Conservation (phyloP, 2,888 invertebrate species). For the Bimastos eiseni region DNA sequence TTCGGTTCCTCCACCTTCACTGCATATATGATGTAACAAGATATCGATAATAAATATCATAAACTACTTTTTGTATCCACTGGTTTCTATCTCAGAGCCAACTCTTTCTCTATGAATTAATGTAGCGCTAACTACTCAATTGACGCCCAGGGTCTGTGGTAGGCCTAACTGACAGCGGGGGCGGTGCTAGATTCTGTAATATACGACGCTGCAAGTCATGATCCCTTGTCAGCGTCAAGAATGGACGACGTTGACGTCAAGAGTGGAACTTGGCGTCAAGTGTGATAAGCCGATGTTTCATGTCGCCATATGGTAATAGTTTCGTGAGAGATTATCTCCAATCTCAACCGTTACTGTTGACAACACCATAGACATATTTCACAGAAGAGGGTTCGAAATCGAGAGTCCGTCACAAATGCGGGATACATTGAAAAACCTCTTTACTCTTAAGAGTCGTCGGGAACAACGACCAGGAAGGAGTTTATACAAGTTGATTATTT, state of each 20-base stretch:
- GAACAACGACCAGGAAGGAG: too few species aligned
- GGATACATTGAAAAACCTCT: too few species aligned
- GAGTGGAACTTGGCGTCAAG: background rate
- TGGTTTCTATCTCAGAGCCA: too few species aligned
- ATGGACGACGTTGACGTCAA: background rate
- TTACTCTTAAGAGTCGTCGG: too few species aligned
- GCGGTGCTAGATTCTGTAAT: background rate
- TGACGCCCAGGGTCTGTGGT: background rate
- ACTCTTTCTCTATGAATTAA: background rate
- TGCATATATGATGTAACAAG: too few species aligned
- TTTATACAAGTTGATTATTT: too few species aligned
- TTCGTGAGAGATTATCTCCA: background rate
- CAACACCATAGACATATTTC: background rate
- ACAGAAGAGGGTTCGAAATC: background rate
- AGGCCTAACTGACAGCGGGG: background rate
- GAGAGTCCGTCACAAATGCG: background rate
- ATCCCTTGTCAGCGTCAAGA: background rate
- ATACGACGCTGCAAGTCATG: background rate
- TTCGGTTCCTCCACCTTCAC: too few species aligned
- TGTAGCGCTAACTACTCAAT: too few species aligned
- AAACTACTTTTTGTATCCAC: too few species aligned
- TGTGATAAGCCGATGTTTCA: background rate
- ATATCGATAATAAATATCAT: too few species aligned
- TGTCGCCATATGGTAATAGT: conserved; percentile 20
- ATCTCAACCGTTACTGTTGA: background rate